phyloP scores from a whole-genome alignment of 2,113 vertebrate genomes.

The Callopanchax toddi region DNA sequence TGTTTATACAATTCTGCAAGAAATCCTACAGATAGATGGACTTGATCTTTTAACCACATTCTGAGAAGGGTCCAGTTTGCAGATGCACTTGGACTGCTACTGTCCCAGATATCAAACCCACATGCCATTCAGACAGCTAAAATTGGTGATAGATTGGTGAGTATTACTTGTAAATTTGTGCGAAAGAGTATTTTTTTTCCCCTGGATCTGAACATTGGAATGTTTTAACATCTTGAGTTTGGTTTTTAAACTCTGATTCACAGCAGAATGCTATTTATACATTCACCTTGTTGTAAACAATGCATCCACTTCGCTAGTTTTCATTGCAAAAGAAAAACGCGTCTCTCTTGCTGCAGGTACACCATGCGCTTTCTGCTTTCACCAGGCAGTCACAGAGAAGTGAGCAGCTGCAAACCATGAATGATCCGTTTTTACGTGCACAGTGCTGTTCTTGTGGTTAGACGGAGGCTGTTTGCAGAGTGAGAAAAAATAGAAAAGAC shows the following conservation, averaged over 20 bases:
- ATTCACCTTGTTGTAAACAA: no score
- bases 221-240: no score
- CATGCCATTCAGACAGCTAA: constrained; percentile 21
- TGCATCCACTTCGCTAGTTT: no score
- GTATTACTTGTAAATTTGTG: no score
- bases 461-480: neutral
- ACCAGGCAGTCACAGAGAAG: neutral
- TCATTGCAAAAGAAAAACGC: no score
- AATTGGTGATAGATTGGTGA: no score
- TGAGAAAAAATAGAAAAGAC: constrained; percentile 7
- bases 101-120: constrained; percentile 39
- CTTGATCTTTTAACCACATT: constrained; percentile 21
- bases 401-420: neutral
- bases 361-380: neutral
- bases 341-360: neutral
- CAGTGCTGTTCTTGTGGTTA: constrained; percentile 3
- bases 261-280: no score
- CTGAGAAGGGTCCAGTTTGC: constrained; percentile 11
- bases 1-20: constrained; percentile 35
- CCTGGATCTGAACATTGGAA: neutral
- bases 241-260: no score
- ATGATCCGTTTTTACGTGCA: neutral
- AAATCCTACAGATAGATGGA: constrained; percentile 38
- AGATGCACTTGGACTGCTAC: constrained; percentile 21
- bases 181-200: no score